Evolutionary conservation across 1,140 invertebrate species (phyloP), one percentile per base, ranked within the genome.

Genomic region (Bombus soroeensis): DNA sequence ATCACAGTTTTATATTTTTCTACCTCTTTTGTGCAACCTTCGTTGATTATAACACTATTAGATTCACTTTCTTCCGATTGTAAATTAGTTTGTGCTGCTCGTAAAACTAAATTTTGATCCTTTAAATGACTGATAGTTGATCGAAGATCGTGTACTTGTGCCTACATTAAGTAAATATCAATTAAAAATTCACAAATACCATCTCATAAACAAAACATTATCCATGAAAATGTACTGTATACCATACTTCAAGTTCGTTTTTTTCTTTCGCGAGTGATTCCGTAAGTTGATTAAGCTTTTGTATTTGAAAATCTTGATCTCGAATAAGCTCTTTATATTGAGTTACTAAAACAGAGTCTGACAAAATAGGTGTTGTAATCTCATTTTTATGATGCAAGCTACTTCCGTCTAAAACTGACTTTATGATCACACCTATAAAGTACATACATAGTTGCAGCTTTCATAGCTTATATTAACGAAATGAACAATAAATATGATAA

Each of bases 311-410:
- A 94, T 98, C 98, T 95, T 99, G 98, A 92, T 98, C 97, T 75
- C 98, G 96, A 84, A 99, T 99, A 39, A 99, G 95, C 85, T 97
- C 97, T 96, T 99, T 99, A 94, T 99, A 99, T 91, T 98, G 97
- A 32, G 96, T 92, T 15, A 98, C 95, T 73, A 97, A 91, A 28
- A 95, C 96, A 62, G 96, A 97, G 87, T 97, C 96, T 28, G 96
- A 92, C 68, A 93, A 88, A 70, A 89, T 90, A 80, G 95, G 86
- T 64, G 91, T 88, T 71, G 93, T 85, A 34, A 91, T 84, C 68
- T 93, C 89, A 74, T 94, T 94, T 83, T 93, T 95, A 68, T 94
- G 83, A 72, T 92, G 86, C 4, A 81, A 83, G 73, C 87, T 93
- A 81, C 88, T 94, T 64, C 89, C 93, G 72, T 94, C 93, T 81